Conservation (phyloP, 1,140 invertebrate genomes). For the Eubasilissa regina region DNA sequence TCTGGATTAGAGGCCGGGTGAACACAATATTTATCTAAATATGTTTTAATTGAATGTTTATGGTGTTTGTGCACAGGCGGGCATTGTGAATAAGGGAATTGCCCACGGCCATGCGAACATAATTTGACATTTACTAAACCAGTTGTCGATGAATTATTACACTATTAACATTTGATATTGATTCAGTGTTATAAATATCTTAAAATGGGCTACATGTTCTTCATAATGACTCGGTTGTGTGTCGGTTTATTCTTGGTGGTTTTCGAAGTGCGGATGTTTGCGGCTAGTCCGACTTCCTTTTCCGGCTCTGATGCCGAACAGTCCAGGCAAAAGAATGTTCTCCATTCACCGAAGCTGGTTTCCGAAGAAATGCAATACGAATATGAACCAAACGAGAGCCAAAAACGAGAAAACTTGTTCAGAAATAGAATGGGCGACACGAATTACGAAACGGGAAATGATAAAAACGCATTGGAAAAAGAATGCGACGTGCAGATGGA, state of each 20-base stretch:
- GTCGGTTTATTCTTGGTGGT: conserved; percentile 2
- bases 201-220: too few relatives aligned
- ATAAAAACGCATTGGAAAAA: conserved; percentile 15
- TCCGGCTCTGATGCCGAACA: background rate
- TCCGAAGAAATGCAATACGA: background rate
- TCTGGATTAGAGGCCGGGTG: too few relatives aligned
- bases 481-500: conserved; percentile 13
- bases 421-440: conserved; percentile 7
- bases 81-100: too few relatives aligned
- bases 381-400: background rate
- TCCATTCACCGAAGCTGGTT: background rate
- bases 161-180: too few relatives aligned
- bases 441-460: background rate
- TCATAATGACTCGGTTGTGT: background rate
- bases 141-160: too few relatives aligned
- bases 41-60: too few relatives aligned
- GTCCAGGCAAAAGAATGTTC: background rate
- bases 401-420: background rate
- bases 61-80: too few relatives aligned
- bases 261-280: conserved; percentile 10
- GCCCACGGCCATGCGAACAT: too few relatives aligned
- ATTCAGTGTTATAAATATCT: too few relatives aligned
- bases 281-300: conserved; percentile 18
- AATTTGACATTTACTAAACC: too few relatives aligned
- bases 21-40: too few relatives aligned